Conservation (phyloP, 2,888 invertebrate genomes). For the Amiota communis region DNA sequence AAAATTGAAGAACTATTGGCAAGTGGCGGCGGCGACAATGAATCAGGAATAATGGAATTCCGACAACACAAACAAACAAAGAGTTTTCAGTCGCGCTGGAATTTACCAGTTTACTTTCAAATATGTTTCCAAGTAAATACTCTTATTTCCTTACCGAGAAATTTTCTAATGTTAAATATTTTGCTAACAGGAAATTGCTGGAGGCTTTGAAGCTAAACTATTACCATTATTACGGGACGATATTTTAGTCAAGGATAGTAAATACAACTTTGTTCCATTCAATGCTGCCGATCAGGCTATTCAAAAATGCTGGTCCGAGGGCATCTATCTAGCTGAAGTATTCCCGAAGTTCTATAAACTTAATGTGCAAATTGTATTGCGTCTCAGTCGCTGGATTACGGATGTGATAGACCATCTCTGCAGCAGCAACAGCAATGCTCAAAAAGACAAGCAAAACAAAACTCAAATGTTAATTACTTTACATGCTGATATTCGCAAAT, state of each 20-base stretch:
- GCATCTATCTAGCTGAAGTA: conserved; percentile 85
- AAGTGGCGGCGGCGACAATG: conserved; percentile 75
- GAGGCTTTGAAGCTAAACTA: conserved; percentile 72
- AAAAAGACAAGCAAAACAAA: conserved; percentile 50
- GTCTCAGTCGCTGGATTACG: conserved; percentile 84
- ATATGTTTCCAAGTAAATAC: conserved; percentile 80
- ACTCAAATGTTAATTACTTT: conserved; percentile 60
- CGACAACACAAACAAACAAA: conserved; percentile 82
- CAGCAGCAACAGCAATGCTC: conserved; percentile 36
- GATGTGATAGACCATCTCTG: conserved; percentile 68
- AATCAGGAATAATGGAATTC: conserved; percentile 75
- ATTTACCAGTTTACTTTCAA: conserved; percentile 96
- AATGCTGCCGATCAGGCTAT: conserved; percentile 75
- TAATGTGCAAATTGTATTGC: conserved; percentile 85
- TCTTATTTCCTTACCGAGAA: not conserved
- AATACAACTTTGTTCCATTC: conserved; percentile 69
- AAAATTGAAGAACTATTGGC: conserved; percentile 79
- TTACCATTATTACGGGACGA: conserved; percentile 62
- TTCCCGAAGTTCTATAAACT: conserved; percentile 92
- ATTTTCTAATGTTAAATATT: not conserved
- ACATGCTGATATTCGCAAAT: conserved; percentile 61
- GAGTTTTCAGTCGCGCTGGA: conserved; percentile 90
- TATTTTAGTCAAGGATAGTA: conserved; percentile 41
- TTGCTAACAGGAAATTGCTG: conserved; percentile 82
- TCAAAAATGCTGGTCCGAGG: conserved; percentile 82